Base-by-base conservation (phyloP, 1,140 invertebrate genomes). In the Aradophagus sp. region DNA sequence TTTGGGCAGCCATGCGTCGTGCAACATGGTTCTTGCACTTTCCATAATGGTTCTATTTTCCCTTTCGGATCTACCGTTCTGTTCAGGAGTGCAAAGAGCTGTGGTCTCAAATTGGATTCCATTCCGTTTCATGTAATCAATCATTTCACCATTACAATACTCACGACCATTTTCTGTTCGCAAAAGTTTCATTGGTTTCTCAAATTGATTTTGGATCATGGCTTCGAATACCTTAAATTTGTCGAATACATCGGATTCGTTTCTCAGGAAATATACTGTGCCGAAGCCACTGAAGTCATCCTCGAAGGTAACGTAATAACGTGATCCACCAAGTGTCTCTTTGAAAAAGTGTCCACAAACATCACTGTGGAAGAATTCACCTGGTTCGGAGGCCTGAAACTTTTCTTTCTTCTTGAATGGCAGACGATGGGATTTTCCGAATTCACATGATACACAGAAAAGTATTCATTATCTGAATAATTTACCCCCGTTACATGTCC, bases 201-300 rank as follows among this genome's bases (percentile, higher is more conserved):
- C 52, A 7, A 62, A 65, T 38, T 77, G 42, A 13, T 62, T 73
- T 50, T 65, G 32, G 0, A 66, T 19, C 0, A 58, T 65, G 70
- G 29, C 59, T 6, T 44, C 70, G 58, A 75, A 78, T 5, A 58
- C 17, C 56, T 66, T 45, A 45, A 84, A 82, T 15, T 71, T 76
- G 15, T 75, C 67, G 23, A 79, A 76, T 1, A 81, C 80, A 56
- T 84, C 76, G 26, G 19, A 66, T 71, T 85, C 85, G 45, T 74
- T 47, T 71, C 84, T 85, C 13, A 86, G 55, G 72, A 85, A 76
- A 76, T 80, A 82, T 50, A 82, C 76, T 75, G 67, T 61, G 31
- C 75, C 63, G 44, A 55, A 70, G 55, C 77, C 34, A 10, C 74
- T 76, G 53, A 63, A 78, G 52, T 85, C 78, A 59, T 85, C 80